Evolutionary conservation across 2,888 invertebrate species (phyloP).

Genomic region (Melitaea athalia): DNA sequence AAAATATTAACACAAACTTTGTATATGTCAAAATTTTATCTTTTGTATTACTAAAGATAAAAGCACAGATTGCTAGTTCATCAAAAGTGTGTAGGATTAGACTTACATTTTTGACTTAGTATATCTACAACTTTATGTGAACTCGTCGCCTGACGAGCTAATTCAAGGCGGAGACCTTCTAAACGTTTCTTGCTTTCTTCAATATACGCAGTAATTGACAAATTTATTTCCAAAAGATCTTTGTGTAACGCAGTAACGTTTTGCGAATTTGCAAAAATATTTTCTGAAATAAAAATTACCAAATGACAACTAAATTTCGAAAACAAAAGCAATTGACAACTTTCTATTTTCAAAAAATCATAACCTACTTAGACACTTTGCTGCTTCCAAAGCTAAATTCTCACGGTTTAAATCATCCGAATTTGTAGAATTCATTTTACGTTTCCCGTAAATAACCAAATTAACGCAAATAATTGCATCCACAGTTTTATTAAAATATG

Average conservation of each 20-base stretch:
- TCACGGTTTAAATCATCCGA: slow-evolving; percentile 69
- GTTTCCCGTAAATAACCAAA: slow-evolving; percentile 44
- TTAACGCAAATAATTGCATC: slow-evolving; percentile 39
- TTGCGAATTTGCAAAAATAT: slow-evolving; percentile 62
- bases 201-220: slow-evolving; percentile 70
- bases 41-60: no score
- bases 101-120: slow-evolving; percentile 65
- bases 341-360: slow-evolving; percentile 70
- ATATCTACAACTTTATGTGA: slow-evolving; percentile 69
- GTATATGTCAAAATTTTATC: no score
- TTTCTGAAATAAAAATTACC: slow-evolving; percentile 54
- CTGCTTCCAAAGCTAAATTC: slow-evolving; percentile 65
- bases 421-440: slow-evolving; percentile 77
- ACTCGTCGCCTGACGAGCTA: slow-evolving; percentile 64
- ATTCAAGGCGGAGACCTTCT: slow-evolving; percentile 55
- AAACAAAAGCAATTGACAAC: slow-evolving; percentile 52
- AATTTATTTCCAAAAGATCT: slow-evolving; percentile 74
- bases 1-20: no score
- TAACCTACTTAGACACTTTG: slow-evolving; percentile 75
- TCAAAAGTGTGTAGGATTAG: not conserved
- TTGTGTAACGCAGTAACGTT: slow-evolving; percentile 66
- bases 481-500: not conserved
- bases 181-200: slow-evolving; percentile 69
- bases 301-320: slow-evolving; percentile 27
- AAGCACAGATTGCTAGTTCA: no score